Base-by-base conservation (phyloP, 1,140 invertebrate genomes). In the Scaptodrosophila lebanonensis region DNA sequence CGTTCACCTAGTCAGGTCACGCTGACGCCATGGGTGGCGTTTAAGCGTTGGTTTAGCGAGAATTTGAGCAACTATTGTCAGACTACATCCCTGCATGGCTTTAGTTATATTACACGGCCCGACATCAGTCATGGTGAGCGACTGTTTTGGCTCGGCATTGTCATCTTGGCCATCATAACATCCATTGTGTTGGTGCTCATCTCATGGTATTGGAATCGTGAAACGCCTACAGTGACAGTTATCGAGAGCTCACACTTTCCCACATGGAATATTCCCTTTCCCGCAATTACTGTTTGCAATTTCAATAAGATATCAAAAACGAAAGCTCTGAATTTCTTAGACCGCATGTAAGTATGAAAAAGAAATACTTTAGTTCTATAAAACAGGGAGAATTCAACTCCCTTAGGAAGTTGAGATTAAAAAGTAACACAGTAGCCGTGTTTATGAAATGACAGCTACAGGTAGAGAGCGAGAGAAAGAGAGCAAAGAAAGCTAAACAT, bases 211-310 rank as follows among this genome's bases (percentile, higher is more conserved):
- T 88, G 87, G 66, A 89, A 89, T 63, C 48, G 83, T 8, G 60
- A 85, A 11, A 88, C 87, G 7, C 86, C 88, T 2, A 89, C 88
- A 0, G 67, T 89, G 1, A 87, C 88, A 1, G 89, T 92, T 0
- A 91, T 93, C 56, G 91, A 93, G 65, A 91, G 90, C 16, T 92
- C 91, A 0, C 91, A 92, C 79, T 89, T 90, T 33, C 90, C 91
- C n/a, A 91, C 92, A 29, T 93, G 91, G 90, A 90, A 92, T 66
- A 89, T 91, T 48, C 91, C 91, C 0, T 93, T 93, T 77, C 92
- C 92, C 0, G 91, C 91, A 0, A 89, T 93, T 0, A 92, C 92
- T 0, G 87, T 93, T 32, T 79, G 75, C 32, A 79, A 79, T 18
- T 88, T 92, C 11, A 93, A 93, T 82, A 89, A 90, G 45, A 88